These are phyloP conservation scores for Allochrocebus solatus DNA, from an alignment of 2,797 vertebrate species.

Conservation along the genomic window DNA sequence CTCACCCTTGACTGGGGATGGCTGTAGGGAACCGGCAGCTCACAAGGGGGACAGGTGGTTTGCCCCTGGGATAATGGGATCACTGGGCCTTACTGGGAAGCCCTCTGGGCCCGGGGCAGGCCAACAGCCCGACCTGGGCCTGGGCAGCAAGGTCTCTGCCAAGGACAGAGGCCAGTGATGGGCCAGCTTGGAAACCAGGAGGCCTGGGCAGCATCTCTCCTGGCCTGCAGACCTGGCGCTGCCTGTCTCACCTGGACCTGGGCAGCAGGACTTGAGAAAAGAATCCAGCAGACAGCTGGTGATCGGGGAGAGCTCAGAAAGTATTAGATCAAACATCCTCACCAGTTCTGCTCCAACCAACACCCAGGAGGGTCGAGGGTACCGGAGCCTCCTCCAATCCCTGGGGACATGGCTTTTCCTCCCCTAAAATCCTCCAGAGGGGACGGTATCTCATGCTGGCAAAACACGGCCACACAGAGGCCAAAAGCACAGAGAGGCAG, in stretches of 20 bases:
- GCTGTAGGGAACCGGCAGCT: neutral
- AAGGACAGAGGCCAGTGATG: slow-evolving; percentile 6
- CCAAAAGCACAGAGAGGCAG: slow-evolving; percentile 81
- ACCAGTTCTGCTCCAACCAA: neutral
- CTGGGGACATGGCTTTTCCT: slow-evolving; percentile 69
- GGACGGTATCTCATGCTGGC: slow-evolving; percentile 82
- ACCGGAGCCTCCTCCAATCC: slow-evolving; percentile 44
- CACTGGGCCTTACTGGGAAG: neutral
- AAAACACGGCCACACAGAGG: slow-evolving; percentile 69
- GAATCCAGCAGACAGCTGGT: neutral
- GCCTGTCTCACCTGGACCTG: neutral
- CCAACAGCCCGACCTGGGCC: neutral
- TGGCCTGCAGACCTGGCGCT: neutral
- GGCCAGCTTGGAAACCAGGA: slow-evolving; percentile 13
- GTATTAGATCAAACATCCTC: neutral
- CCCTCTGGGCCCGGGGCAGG: neutral
- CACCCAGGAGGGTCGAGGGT: neutral
- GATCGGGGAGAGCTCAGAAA: neutral
- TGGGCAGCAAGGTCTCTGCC: slow-evolving; percentile 3
- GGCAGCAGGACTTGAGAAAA: neutral
- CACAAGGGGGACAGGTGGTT: neutral
- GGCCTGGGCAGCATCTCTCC: neutral
- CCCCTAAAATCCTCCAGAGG: slow-evolving; percentile 78
- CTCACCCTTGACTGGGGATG: neutral
- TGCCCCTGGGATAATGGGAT: neutral